Conservation (phyloP, 2,113 vertebrate genomes). For the Cisticola juncidis region DNA sequence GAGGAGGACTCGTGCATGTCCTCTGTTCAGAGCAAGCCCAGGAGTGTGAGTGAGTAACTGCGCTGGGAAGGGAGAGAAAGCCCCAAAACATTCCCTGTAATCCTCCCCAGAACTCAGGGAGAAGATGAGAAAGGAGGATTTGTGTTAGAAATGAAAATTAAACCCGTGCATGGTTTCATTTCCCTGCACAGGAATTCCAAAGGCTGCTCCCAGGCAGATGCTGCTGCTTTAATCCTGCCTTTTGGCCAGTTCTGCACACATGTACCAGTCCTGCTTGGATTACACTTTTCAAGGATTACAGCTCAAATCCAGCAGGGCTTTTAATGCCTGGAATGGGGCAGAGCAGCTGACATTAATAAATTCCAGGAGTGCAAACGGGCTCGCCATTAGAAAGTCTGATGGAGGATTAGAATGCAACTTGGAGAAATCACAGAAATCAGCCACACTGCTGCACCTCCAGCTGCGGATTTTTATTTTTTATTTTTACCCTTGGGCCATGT, state of each 20-base stretch:
- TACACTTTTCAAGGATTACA: conserved; percentile 52
- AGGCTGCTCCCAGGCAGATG: conserved; percentile 32
- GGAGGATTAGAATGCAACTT: background rate
- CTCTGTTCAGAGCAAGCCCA: background rate
- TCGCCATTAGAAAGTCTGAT: background rate
- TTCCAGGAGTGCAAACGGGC: background rate
- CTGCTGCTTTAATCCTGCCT: conserved; percentile 24
- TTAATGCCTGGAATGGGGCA: conserved; percentile 18
- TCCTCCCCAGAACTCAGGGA: background rate
- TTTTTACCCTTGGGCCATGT: background rate
- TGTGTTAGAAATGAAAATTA: background rate
- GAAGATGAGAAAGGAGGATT: background rate
- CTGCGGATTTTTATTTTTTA: background rate
- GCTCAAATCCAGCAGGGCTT: conserved; percentile 44
- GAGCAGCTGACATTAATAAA: background rate
- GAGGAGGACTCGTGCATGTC: fast-evolving
- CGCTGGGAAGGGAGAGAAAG: background rate
- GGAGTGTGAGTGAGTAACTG: fast-evolving
- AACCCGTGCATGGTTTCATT: background rate
- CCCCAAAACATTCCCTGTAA: background rate
- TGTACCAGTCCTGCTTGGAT: conserved; percentile 35
- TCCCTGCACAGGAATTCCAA: background rate
- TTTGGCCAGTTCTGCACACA: conserved; percentile 5
- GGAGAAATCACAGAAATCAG: conserved; percentile 6
- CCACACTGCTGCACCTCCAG: background rate